Conservation (phyloP, 1,140 invertebrate genomes). For the Panonychus citri region DNA sequence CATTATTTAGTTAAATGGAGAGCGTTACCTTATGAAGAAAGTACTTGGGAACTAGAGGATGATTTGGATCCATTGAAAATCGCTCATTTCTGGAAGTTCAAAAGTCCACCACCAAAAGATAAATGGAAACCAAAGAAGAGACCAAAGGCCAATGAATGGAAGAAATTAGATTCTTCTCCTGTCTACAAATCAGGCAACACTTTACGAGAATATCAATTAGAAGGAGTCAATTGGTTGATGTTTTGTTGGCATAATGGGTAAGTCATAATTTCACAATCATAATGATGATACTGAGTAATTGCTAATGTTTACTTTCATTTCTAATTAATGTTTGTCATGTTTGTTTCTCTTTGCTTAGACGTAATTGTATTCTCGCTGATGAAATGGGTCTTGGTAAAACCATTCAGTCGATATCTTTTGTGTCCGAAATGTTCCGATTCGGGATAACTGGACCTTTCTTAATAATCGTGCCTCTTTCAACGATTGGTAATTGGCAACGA, state of each 20-base stretch:
- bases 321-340: conserved; percentile 26
- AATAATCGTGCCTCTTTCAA: conserved; percentile 94
- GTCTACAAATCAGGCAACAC: conserved; percentile 79
- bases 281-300: conserved; percentile 1
- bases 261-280: conserved; percentile 9
- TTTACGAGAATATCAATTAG: conserved; percentile 86
- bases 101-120: conserved; percentile 55
- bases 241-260: conserved; percentile 92
- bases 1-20: conserved; percentile 98
- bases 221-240: conserved; percentile 93
- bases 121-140: conserved; percentile 75
- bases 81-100: conserved; percentile 55
- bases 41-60: conserved; percentile 94
- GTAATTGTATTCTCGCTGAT: conserved; percentile 97
- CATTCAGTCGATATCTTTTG: conserved; percentile 82
- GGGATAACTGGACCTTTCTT: conserved; percentile 92
- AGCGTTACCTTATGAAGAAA: conserved; percentile 87
- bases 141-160: conserved; percentile 65
- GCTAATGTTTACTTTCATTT: not conserved
- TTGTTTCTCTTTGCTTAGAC: conserved; percentile 26
- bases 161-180: conserved; percentile 70
- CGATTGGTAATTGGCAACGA: conserved; percentile 98
- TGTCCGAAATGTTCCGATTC: conserved; percentile 69
- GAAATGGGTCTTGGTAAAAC: conserved; percentile 99
- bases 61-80: conserved; percentile 87